Base-by-base conservation (phyloP, 2,888 invertebrate genomes). In the Drosophila birchii region DNA sequence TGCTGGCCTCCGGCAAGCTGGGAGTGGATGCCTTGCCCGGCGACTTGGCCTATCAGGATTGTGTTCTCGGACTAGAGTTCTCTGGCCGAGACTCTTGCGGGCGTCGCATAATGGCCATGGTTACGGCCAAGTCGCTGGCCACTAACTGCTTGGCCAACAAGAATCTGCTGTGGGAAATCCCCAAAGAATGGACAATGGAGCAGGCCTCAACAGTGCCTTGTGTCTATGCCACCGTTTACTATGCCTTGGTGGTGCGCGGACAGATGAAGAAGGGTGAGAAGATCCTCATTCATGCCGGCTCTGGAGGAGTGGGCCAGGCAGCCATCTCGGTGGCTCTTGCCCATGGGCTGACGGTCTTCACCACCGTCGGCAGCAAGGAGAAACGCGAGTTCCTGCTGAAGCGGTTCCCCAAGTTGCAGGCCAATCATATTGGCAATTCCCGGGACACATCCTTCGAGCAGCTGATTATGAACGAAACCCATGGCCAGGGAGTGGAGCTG, bases 291-390 rank as follows among this genome's bases (percentile, higher is more conserved):
- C 98, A 99, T 92, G 98, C 98, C 57, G 98, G 98, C 76, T 96
- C 97, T 77, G 99, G 99, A 67, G 98, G 98, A 88, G 98, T 99
- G 38, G 99, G 99, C 5, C 98, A 98, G 94, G 99, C 99, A 3
- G 98, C 99, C 76, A 98, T 99, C 86, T 94, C 97, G 18, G 96
- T 99, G 86, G 98, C 98, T 54, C 94, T 99, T 54, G 95, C 96
- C 91, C 95, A 96, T 92, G 98, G 98, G 49, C 96, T 98, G 93
- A 95, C 94, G 53, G 98, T 98, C 4, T 98, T 94, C 93, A 97
- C 99, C 14, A 99, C 99, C 0, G 98, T 98, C 55, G 97, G 97
- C 72, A 96, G 97, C 66, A 93, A 95, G 79, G 96, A 97, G 74
- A 98, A 98, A 93, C 94, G 96, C 73, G 95, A 96, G 62, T 98